Evolutionary conservation across 2,797 vertebrate genomes (phyloP).

Genomic region (Thamnophis elegans): DNA sequence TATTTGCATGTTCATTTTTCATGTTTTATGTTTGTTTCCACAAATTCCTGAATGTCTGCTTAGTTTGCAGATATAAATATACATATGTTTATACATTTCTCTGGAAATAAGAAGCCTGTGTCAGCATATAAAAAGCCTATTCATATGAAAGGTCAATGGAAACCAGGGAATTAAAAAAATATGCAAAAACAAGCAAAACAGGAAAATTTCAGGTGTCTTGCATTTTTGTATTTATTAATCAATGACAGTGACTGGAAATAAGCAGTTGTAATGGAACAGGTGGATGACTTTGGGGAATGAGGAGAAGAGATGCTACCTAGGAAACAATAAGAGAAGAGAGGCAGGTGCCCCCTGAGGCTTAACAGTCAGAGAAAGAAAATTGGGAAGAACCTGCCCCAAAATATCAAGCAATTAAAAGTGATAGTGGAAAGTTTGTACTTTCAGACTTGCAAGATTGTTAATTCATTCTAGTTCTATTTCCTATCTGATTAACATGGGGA

Average conservation of each 20-base stretch:
- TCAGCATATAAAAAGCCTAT: background rate
- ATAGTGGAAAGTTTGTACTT: background rate
- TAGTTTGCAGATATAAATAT: background rate
- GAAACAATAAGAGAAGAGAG: background rate
- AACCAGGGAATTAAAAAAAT: background rate
- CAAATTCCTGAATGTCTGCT: background rate
- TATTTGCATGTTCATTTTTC: background rate
- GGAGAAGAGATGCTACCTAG: background rate
- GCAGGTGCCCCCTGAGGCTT: background rate
- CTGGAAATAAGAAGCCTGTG: background rate
- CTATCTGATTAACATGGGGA: background rate
- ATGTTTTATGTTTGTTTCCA: background rate
- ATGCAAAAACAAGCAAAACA: background rate
- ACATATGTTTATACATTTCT: background rate
- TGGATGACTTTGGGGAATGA: background rate
- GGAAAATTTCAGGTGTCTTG: background rate
- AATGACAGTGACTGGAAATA: background rate
- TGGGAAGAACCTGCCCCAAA: background rate
- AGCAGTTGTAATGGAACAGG: background rate
- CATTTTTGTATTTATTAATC: background rate
- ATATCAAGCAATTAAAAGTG: background rate
- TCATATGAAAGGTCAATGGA: background rate
- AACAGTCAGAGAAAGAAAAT: background rate
- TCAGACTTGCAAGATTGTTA: background rate
- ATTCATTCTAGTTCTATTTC: background rate